Evolutionary conservation across 2,113 vertebrate genomes (phyloP).

Genomic region (Xenopus tropicalis): DNA sequence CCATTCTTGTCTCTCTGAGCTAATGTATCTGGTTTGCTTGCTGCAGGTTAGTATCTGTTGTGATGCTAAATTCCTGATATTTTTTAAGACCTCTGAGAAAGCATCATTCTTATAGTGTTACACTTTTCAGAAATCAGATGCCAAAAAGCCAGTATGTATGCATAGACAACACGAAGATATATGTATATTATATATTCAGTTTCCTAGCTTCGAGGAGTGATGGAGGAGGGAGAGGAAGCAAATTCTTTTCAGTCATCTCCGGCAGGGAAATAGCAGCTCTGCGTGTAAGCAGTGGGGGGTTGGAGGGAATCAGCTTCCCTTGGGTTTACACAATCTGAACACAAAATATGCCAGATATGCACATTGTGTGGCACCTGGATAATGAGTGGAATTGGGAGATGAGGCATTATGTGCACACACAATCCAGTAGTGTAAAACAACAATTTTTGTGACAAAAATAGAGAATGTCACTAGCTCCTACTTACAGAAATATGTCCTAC

Average conservation of each 20-base stretch:
- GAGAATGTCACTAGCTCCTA: too few relatives aligned
- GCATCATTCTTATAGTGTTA: too few relatives aligned
- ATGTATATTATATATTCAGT: constrained; percentile 37
- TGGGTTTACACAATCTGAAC: too few relatives aligned
- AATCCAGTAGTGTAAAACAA: background rate
- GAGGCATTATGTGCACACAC: background rate
- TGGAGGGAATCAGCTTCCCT: background rate
- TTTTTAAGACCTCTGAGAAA: too few relatives aligned
- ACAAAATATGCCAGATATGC: constrained; percentile 10
- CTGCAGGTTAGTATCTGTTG: background rate
- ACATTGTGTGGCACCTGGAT: background rate
- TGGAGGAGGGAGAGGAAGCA: background rate
- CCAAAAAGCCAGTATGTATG: background rate
- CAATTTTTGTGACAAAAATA: too few relatives aligned
- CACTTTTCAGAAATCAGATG: constrained; percentile 27
- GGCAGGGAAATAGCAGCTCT: constrained; percentile 16
- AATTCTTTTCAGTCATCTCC: constrained; percentile 17
- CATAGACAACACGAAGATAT: constrained; percentile 1
- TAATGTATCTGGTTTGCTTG: too few relatives aligned
- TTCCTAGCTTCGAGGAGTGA: constrained; percentile 11
- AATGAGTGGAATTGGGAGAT: background rate
- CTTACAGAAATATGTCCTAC: background rate
- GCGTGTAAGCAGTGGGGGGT: background rate
- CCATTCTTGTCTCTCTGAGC: too few relatives aligned
- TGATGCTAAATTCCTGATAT: background rate